phyloP scores from a whole-genome alignment of 2,113 vertebrate genomes.

The Nymphicus hollandicus region DNA sequence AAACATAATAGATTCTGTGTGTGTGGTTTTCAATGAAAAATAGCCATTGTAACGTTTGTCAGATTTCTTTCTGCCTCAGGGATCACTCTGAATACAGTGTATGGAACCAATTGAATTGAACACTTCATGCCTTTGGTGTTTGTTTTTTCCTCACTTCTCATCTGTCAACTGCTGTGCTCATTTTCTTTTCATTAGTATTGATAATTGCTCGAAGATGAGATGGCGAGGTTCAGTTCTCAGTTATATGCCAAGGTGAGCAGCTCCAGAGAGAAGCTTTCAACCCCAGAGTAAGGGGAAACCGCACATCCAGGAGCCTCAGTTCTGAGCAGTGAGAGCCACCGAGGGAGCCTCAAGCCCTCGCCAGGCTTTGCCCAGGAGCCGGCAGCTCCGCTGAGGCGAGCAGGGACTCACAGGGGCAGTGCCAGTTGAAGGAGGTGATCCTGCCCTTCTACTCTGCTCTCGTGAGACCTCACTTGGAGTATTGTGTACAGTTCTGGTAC shows the following conservation, averaged over 20 bases:
- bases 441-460: background rate
- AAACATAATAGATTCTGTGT: conserved; percentile 33
- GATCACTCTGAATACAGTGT: background rate
- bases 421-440: background rate
- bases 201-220: background rate
- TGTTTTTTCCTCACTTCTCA: conserved; percentile 25
- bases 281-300: background rate
- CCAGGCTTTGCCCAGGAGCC: background rate
- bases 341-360: background rate
- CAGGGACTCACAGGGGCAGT: background rate
- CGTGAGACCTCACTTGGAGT: background rate
- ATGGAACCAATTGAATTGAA: background rate
- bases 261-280: no score
- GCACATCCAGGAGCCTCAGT: background rate
- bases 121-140: conserved; percentile 22
- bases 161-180: conserved; percentile 3
- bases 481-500: background rate
- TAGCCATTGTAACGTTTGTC: conserved; percentile 40
- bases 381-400: background rate
- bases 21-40: conserved; percentile 40
- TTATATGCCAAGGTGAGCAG: background rate
- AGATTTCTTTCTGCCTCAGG: background rate
- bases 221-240: background rate
- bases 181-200: conserved; percentile 17
- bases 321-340: background rate